Evolutionary conservation across 2,113 vertebrate genomes (phyloP), one percentile per base, ranked within the genome.

Genomic region (Platichthys flesus): DNA sequence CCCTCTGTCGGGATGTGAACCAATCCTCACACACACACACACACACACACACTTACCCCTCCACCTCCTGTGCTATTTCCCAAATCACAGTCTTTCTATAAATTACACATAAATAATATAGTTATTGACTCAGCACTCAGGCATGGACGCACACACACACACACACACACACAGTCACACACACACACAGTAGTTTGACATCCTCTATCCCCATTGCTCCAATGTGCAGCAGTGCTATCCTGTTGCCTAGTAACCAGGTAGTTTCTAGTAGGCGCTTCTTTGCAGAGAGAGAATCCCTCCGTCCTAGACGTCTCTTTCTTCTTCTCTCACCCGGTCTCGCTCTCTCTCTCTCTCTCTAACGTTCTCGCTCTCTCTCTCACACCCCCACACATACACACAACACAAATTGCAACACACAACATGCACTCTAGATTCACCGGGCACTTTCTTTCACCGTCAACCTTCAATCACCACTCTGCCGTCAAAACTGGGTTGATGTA

Each of bases 181-280:
- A 71, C 59, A 76, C 60, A 71, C 15, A 65, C 62, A 77, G 67
- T n/a, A 52, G 62, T 71, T 45, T 58, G 51, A 74, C 79, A 52
- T 54, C 51, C 78, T 52, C 51, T 5, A 61, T 74, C 52, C 79
- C 78, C 69, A 45, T 52, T 16, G 66, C 73, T 79, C 79, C 71
- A 37, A 63, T 79, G 78, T 85, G 86, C 85, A 84, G 89, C 85
- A 79, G 77, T 79, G 86, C 85, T 74, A 64, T 80, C 84, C 80
- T 91, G 90, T 93, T 93, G 91, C 91, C 89, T 93, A 88, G 91
- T 86, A 92, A 93, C 91, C 89, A 91, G 92, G 91, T 92, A 90
- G 87, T 91, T 91, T 81, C 80, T 84, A 87, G 87, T 82, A 81
- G 81, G 71, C 85, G 79, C 56, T 55, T 78, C 66, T 78, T 79